Evolutionary conservation across 64 coral and sea anemone genomes (phyloP).

Genomic region (Stylophora pistillata): DNA sequence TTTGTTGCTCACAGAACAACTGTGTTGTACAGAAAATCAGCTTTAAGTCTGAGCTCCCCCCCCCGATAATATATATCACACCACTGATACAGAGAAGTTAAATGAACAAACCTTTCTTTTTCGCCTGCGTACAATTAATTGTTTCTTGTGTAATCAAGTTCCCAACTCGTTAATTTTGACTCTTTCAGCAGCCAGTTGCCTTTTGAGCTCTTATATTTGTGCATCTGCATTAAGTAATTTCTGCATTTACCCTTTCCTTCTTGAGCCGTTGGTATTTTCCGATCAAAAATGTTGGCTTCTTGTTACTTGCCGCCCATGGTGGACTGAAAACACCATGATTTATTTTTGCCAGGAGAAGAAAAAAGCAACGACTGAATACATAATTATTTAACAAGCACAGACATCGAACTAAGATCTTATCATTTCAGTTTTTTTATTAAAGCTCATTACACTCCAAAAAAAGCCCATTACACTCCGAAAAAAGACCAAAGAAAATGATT

Average conservation of each 20-base stretch:
- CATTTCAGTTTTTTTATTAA: slow-evolving; percentile 54
- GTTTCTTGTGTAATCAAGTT: slow-evolving; percentile 7
- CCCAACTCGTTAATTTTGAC: slow-evolving; percentile 20
- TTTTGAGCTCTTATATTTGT: slow-evolving; percentile 28
- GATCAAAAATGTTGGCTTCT: slow-evolving; percentile 4
- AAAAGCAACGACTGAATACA: slow-evolving; percentile 27
- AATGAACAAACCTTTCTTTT: slow-evolving; percentile 36
- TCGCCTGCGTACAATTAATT: slow-evolving; percentile 33
- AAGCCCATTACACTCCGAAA: too few species aligned
- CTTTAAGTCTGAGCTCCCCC: background rate
- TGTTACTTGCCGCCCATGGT: slow-evolving; percentile 15
- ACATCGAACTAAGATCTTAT: slow-evolving; percentile 53
- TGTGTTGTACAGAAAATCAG: slow-evolving; percentile 24
- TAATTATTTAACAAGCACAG: slow-evolving; percentile 34
- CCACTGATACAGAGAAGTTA: too few species aligned
- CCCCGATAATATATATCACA: background rate
- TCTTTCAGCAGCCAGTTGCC: slow-evolving; percentile 29
- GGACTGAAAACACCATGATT: slow-evolving; percentile 47
- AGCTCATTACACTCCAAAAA: slow-evolving; percentile 21
- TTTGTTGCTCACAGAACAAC: slow-evolving; percentile 11
- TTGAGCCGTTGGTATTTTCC: slow-evolving; percentile 25
- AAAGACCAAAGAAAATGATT: slow-evolving; percentile 33
- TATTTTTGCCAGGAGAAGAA: slow-evolving; percentile 47
- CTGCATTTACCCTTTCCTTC: slow-evolving; percentile 33
- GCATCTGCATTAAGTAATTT: slow-evolving; percentile 12